Conservation (phyloP, 1,140 invertebrate species). For the Brachionus rubens region DNA sequence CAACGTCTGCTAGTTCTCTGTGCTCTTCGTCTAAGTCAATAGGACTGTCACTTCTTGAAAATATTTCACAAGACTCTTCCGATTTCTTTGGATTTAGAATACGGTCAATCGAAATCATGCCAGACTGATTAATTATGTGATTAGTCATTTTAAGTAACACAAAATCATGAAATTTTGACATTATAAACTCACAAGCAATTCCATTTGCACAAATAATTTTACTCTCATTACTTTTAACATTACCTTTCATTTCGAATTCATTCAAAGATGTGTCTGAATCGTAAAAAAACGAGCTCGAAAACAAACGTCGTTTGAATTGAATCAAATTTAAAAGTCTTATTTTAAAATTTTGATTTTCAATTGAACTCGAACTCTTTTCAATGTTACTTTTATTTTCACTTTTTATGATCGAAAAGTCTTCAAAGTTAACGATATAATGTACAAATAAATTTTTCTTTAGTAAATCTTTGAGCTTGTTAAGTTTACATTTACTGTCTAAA, state of each 20-base stretch:
- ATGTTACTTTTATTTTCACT: not conserved
- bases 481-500: not conserved
- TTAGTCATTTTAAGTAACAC: conserved; percentile 27
- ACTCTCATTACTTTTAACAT: not conserved
- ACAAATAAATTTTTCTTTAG: not conserved
- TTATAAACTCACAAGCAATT: conserved; percentile 19
- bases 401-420: not conserved
- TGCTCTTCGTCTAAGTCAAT: not conserved
- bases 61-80: not conserved
- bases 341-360: not conserved
- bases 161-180: conserved; percentile 7
- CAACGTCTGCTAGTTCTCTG: not conserved
- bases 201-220: not conserved
- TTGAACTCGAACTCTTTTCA: not conserved
- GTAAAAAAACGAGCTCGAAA: conserved; percentile 22
- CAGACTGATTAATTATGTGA: conserved; percentile 27
- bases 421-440: conserved; percentile 1
- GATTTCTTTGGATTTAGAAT: not conserved
- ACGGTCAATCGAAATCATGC: not conserved
- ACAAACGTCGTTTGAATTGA: conserved; percentile 21
- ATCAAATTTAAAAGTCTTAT: conserved; percentile 6
- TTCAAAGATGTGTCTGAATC: not conserved
- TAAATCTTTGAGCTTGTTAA: not conserved
- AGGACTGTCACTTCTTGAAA: not conserved
- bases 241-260: not conserved